These are phyloP conservation scores for Psilopsiagon aymara DNA, from an alignment of 2,113 vertebrate species.

Conservation along the genomic window DNA sequence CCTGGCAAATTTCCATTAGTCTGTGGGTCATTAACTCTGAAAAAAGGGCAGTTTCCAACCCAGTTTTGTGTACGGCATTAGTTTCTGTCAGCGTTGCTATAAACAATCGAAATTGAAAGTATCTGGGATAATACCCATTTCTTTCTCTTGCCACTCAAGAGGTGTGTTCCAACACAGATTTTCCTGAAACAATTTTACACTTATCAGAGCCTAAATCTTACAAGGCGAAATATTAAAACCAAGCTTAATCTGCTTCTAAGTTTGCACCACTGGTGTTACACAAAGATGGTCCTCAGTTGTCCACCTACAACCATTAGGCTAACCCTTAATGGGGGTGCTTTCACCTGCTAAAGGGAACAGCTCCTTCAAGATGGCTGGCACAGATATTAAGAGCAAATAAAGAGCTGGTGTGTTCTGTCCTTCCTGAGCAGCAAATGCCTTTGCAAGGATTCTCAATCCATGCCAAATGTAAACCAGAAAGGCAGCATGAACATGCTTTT, in stretches of 20 bases:
- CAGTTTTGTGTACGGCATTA: slow-evolving; percentile 50
- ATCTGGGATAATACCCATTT: slow-evolving; percentile 47
- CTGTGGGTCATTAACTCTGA: slow-evolving; percentile 65
- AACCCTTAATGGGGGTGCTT: neutral
- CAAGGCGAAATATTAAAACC: neutral
- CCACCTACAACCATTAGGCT: neutral
- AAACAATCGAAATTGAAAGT: slow-evolving; percentile 66
- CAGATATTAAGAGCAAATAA: neutral
- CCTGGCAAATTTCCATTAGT: slow-evolving; percentile 60
- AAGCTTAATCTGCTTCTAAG: neutral
- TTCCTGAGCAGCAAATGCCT: neutral
- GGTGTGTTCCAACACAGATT: neutral
- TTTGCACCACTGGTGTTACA: neutral
- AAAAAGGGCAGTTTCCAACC: slow-evolving; percentile 65
- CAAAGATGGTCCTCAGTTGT: neutral
- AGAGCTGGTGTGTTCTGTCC: neutral
- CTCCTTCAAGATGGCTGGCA: neutral
- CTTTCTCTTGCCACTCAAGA: slow-evolving; percentile 44
- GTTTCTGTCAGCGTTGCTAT: slow-evolving; percentile 63
- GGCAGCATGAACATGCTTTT: neutral
- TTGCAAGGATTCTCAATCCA: neutral
- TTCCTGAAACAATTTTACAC: neutral
- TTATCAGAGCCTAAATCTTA: neutral
- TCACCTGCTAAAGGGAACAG: neutral
- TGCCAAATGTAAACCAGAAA: neutral